phyloP scores from a whole-genome alignment of 2,113 vertebrate genomes.

The Glaucidium brasilianum region DNA sequence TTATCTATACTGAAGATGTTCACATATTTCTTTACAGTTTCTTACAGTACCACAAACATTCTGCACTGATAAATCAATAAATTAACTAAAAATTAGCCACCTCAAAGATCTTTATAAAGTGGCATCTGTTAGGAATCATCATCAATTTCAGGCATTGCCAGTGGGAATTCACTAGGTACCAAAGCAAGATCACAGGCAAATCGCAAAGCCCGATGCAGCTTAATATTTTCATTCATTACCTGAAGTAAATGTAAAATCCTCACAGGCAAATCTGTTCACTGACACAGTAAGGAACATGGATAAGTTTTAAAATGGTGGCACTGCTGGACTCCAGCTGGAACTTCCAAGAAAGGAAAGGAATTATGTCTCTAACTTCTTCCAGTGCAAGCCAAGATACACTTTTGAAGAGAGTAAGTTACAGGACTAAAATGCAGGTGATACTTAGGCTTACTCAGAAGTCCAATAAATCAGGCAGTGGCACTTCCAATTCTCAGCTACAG shows the following conservation, averaged over 20 bases:
- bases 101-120: neutral
- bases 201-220: neutral
- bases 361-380: neutral
- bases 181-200: neutral
- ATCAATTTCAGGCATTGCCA: neutral
- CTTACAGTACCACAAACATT: neutral
- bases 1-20: neutral
- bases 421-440: neutral
- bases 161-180: neutral
- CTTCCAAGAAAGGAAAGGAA: neutral
- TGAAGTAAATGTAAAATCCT: neutral
- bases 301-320: neutral
- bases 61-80: neutral
- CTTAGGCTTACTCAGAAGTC: neutral
- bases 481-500: neutral
- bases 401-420: neutral
- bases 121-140: neutral
- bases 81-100: neutral
- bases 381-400: neutral
- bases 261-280: neutral
- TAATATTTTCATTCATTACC: neutral
- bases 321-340: neutral
- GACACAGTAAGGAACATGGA: neutral
- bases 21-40: neutral
- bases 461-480: neutral